Evolutionary conservation across 2,113 vertebrate genomes (phyloP).

Genomic region (Aegotheles bennettii): DNA sequence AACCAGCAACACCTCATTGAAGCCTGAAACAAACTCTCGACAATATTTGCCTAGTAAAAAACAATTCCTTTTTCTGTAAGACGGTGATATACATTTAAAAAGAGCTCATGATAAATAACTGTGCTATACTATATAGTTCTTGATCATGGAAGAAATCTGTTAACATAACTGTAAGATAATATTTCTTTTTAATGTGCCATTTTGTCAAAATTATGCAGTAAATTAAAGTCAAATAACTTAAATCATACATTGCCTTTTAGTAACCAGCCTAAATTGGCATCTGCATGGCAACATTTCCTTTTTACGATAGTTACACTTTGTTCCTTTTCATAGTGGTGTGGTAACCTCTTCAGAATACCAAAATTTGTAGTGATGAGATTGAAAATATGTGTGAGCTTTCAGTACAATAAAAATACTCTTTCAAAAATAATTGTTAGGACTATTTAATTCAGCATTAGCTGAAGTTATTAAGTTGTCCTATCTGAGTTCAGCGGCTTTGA

Average conservation of each 20-base stretch:
- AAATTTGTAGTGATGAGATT: neutral
- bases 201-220: neutral
- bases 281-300: neutral
- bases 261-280: neutral
- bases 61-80: neutral
- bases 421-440: neutral
- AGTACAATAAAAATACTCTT: neutral
- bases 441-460: neutral
- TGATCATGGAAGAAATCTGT: neutral
- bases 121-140: neutral
- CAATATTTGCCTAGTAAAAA: neutral
- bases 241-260: neutral
- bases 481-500: neutral
- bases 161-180: neutral
- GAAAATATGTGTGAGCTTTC: neutral
- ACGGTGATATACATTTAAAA: neutral
- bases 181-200: neutral
- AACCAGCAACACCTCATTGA: neutral
- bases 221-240: neutral
- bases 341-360: neutral
- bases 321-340: neutral
- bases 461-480: neutral
- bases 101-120: neutral
- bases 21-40: neutral
- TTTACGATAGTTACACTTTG: neutral